Conservation (phyloP, 2,888 invertebrate species). For the Tipula vernalis region DNA sequence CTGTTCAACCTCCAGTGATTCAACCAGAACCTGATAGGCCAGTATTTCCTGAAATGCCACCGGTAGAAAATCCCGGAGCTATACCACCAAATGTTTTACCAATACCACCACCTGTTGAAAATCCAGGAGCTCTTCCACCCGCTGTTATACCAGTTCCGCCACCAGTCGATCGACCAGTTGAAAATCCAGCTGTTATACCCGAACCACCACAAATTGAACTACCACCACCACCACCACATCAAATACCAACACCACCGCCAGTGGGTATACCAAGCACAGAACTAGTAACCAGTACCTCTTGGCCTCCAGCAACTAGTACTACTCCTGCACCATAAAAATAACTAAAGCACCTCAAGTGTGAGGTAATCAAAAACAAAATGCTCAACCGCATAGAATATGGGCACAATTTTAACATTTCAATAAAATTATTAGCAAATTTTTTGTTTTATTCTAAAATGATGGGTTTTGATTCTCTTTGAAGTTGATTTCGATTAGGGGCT, state of each 20-base stretch:
- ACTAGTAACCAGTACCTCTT: background rate
- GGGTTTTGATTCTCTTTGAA: too few species aligned
- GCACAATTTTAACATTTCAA: background rate
- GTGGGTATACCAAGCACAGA: background rate
- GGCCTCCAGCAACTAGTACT: background rate
- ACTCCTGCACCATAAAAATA: background rate
- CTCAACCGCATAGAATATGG: too few species aligned
- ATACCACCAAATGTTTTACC: background rate
- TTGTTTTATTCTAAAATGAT: background rate
- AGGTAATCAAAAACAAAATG: too few species aligned
- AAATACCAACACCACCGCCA: background rate
- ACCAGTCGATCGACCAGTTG: background rate
- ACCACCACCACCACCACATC: background rate
- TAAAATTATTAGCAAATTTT: background rate
- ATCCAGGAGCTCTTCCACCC: background rate
- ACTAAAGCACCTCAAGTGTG: too few species aligned
- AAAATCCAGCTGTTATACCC: background rate
- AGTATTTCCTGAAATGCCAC: background rate
- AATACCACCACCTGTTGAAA: background rate
- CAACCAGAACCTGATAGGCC: background rate
- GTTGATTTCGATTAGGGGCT: too few species aligned
- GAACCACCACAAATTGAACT: background rate
- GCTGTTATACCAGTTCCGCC: background rate
- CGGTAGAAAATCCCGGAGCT: background rate
- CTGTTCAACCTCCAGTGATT: background rate